phyloP scores from a whole-genome alignment of 1,140 invertebrate genomes.

The Steinernema khuongi region DNA sequence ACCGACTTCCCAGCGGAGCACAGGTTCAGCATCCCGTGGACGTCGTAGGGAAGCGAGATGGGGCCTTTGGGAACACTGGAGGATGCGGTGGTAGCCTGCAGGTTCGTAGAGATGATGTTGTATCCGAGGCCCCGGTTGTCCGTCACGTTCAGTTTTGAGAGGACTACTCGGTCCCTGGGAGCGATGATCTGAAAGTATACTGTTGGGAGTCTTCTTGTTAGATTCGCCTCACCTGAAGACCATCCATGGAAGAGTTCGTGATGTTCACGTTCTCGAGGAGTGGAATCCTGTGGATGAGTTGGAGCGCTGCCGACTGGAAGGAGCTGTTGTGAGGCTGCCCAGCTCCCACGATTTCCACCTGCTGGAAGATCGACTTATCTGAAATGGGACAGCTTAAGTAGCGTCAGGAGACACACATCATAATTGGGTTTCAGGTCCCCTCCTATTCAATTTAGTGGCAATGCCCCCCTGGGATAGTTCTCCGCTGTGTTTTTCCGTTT shows the following conservation, averaged over 20 bases:
- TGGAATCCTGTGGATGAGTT: conserved; percentile 79
- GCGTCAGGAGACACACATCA: background rate
- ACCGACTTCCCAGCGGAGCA: conserved; percentile 90
- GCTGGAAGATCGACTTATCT: conserved; percentile 69
- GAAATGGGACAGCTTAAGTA: background rate
- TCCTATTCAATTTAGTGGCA: too few relatives aligned
- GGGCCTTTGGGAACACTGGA: conserved; percentile 67
- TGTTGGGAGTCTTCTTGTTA: conserved; percentile 22
- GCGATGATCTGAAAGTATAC: conserved; percentile 59
- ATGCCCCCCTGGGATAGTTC: too few relatives aligned
- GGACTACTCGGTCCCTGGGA: conserved; percentile 58
- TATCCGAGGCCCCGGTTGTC: conserved; percentile 82
- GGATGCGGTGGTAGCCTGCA: conserved; percentile 66
- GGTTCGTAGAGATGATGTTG: conserved; percentile 83
- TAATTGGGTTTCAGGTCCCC: conserved; percentile 10
- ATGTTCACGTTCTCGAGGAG: conserved; percentile 76
- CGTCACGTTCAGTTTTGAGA: conserved; percentile 66
- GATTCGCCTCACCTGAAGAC: conserved; percentile 75
- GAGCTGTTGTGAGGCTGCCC: conserved; percentile 92
- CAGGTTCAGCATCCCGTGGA: conserved; percentile 92
- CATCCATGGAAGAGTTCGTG: conserved; percentile 77
- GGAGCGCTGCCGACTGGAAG: conserved; percentile 72
- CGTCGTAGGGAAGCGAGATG: conserved; percentile 80
- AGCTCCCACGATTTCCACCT: conserved; percentile 83
- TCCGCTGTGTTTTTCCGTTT: too few relatives aligned